These are phyloP conservation scores for Sarotherodon lohbergeri DNA, from an alignment of 2,113 vertebrate species.

Conservation along the genomic window DNA sequence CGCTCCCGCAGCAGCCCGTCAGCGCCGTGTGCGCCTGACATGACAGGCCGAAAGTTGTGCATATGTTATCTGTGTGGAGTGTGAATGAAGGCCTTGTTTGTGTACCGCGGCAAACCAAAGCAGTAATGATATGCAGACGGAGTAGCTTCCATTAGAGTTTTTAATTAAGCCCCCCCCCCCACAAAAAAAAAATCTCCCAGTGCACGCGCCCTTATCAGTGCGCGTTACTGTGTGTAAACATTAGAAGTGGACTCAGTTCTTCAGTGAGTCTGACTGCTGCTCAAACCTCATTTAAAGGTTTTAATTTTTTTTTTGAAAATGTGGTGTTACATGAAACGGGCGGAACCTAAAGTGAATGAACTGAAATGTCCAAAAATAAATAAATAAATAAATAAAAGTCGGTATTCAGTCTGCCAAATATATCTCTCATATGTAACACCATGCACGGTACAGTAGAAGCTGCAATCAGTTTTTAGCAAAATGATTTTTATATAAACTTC, in stretches of 20 bases:
- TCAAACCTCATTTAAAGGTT: not conserved
- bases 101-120: slow-evolving; percentile 18
- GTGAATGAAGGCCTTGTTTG: slow-evolving; percentile 33
- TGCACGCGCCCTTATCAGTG: not conserved
- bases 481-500: not conserved
- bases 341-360: slow-evolving; percentile 16
- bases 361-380: not conserved
- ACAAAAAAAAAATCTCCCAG: not conserved
- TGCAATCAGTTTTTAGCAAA: not conserved
- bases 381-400: not conserved
- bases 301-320: not conserved
- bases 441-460: not conserved
- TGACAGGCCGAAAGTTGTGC: not conserved
- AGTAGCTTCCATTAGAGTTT: slow-evolving; percentile 51
- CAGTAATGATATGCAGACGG: slow-evolving; percentile 21
- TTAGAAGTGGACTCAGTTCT: not conserved
- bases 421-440: not conserved
- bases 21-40: not conserved
- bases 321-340: not conserved
- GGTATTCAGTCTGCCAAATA: not conserved
- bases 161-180: slow-evolving; percentile 38
- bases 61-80: not conserved
- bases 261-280: not conserved
- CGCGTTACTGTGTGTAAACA: slow-evolving; percentile 72
- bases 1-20: not conserved